Conservation (phyloP, 1,140 invertebrate species). For the Ooceraea biroi region DNA sequence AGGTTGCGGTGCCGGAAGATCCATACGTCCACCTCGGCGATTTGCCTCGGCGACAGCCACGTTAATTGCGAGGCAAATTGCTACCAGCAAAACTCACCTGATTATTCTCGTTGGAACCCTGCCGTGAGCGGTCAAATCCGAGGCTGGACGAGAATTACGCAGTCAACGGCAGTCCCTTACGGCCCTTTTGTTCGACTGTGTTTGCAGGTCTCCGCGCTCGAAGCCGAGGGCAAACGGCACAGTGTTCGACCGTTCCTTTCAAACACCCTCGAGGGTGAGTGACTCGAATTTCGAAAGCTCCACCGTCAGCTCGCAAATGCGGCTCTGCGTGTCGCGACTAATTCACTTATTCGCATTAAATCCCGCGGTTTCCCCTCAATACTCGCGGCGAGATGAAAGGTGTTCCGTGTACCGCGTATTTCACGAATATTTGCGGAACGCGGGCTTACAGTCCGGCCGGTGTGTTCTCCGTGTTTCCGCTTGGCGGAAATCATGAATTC, state of each 20-base stretch:
- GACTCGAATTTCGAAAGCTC: conserved; percentile 36
- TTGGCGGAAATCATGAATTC: neutral
- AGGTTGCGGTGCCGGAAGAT: neutral
- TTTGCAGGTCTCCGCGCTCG: conserved; percentile 9
- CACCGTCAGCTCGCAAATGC: neutral
- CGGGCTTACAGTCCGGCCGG: neutral
- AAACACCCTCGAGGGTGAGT: neutral
- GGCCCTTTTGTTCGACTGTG: conserved; percentile 16
- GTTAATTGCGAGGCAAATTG: conserved; percentile 48
- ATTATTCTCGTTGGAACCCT: neutral
- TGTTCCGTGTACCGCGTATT: neutral
- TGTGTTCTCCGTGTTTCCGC: neutral
- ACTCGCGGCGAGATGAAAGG: neutral
- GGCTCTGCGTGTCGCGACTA: neutral
- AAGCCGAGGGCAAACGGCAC: conserved; percentile 6
- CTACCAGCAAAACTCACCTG: neutral
- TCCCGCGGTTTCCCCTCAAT: neutral
- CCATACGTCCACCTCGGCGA: neutral
- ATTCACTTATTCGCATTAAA: conserved; percentile 43
- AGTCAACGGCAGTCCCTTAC: neutral
- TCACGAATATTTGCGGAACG: neutral
- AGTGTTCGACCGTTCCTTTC: conserved; percentile 34
- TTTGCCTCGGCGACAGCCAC: conserved; percentile 7
- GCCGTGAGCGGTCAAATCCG: neutral
- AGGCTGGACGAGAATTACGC: conserved; percentile 23